These are phyloP conservation scores for Benthochromis sp. DNA, from an alignment of 2,113 vertebrate genomes.

Conservation along the genomic window DNA sequence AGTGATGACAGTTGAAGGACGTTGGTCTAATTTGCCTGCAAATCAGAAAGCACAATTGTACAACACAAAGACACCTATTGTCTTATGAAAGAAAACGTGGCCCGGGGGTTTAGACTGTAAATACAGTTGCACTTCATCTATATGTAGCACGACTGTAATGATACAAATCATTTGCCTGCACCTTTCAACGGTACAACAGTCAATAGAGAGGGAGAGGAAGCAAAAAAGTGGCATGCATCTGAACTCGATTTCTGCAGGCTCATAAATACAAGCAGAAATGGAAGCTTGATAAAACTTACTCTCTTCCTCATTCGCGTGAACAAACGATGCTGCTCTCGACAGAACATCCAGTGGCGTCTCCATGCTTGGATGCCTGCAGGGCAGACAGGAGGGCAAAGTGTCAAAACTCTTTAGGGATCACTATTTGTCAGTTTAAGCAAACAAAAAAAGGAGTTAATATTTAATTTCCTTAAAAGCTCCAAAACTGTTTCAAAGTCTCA, in stretches of 20 bases:
- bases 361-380: conserved; percentile 76
- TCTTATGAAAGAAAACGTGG: conserved; percentile 1
- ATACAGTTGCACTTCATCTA: conserved; percentile 7
- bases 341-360: conserved; percentile 97
- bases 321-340: conserved; percentile 95
- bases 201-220: not conserved
- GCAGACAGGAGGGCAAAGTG: not conserved
- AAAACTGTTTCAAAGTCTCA: not conserved
- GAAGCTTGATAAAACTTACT: conserved; percentile 74
- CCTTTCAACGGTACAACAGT: not conserved
- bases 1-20: conserved; percentile 33
- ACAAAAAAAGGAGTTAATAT: not conserved
- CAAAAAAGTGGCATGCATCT: not conserved
- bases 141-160: not conserved
- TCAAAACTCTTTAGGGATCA: not conserved
- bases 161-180: not conserved
- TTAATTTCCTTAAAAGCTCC: not conserved
- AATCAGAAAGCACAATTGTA: conserved; percentile 2
- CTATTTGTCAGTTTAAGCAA: not conserved
- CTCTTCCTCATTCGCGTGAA: conserved; percentile 94
- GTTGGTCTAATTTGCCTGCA: conserved; percentile 54
- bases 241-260: not conserved
- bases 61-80: conserved; percentile 47
- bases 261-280: not conserved
- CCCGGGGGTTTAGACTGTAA: not conserved